Evolutionary conservation across 1,140 invertebrate species (phyloP).

Genomic region (Drosophila truncata): DNA sequence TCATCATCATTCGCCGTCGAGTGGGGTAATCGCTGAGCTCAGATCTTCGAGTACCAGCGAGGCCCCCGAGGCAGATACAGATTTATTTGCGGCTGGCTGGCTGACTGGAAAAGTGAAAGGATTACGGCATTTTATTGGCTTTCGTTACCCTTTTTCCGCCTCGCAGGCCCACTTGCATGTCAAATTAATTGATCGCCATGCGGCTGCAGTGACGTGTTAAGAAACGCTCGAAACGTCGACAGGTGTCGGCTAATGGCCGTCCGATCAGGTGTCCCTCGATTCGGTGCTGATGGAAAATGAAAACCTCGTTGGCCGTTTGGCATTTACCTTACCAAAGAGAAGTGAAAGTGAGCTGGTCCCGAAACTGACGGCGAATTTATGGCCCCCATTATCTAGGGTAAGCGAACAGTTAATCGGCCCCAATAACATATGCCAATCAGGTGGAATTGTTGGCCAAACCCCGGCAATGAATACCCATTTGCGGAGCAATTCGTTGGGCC

Average conservation of each 20-base stretch:
- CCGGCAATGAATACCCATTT: conserved; percentile 28
- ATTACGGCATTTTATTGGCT: conserved; percentile 62
- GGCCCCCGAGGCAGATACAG: conserved; percentile 55
- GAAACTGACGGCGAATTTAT: conserved; percentile 51
- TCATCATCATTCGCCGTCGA: conserved; percentile 28
- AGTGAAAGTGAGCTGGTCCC: conserved; percentile 64
- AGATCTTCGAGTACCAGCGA: conserved; percentile 37
- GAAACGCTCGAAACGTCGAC: conserved; percentile 39
- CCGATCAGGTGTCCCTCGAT: conserved; percentile 32
- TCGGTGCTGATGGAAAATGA: conserved; percentile 62
- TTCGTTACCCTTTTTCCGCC: conserved; percentile 59
- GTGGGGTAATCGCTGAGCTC: conserved; percentile 39
- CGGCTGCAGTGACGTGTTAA: conserved; percentile 41
- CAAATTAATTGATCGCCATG: conserved; percentile 72
- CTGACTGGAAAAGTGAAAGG: conserved; percentile 70
- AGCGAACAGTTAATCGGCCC: conserved; percentile 57
- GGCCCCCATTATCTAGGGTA: conserved; percentile 40
- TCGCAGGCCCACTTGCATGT: conserved; percentile 59
- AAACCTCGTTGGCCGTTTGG: conserved; percentile 49
- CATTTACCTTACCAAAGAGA: conserved; percentile 24
- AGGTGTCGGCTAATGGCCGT: conserved; percentile 59
- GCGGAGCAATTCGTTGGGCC: conserved; percentile 19
- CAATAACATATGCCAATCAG: conserved; percentile 64
- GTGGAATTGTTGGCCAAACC: conserved; percentile 35
- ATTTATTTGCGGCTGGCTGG: conserved; percentile 59